Conservation (phyloP, 2,888 invertebrate species). For the Drosophila flavopinicola region DNA sequence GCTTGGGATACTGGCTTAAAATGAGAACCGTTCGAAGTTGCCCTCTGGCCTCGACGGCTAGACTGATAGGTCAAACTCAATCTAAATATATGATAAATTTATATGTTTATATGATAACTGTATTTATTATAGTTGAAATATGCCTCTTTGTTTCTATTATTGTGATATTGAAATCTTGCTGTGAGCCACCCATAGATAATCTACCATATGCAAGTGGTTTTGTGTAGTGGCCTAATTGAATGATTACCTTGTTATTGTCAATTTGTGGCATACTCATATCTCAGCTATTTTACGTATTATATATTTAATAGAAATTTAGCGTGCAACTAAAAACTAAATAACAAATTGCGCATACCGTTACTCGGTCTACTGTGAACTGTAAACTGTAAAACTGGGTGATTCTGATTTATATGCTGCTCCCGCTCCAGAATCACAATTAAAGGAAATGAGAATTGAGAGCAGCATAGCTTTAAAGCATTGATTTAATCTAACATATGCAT, state of each 20-base stretch:
- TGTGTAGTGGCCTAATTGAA: constrained; percentile 70
- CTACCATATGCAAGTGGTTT: constrained; percentile 32
- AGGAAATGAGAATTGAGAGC: constrained; percentile 72
- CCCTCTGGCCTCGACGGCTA: constrained; percentile 57
- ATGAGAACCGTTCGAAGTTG: constrained; percentile 36
- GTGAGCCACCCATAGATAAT: constrained; percentile 46
- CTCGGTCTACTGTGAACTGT: constrained; percentile 24
- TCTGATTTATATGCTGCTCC: constrained; percentile 57
- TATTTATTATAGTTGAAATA: background rate
- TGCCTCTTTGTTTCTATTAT: constrained; percentile 29
- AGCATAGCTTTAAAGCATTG: constrained; percentile 39
- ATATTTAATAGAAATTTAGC: constrained; percentile 58
- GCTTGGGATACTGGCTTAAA: constrained; percentile 18
- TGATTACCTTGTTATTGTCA: constrained; percentile 78
- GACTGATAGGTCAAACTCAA: constrained; percentile 14
- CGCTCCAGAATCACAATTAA: constrained; percentile 45
- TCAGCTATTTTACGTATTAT: constrained; percentile 71
- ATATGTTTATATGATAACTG: background rate
- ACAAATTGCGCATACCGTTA: constrained; percentile 65
- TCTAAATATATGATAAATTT: background rate
- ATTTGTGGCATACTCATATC: constrained; percentile 59
- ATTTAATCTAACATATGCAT: background rate
- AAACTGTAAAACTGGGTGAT: constrained; percentile 48
- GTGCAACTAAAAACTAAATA: constrained; percentile 43
- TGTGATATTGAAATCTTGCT: constrained; percentile 57